Base-by-base conservation (phyloP, 2,797 vertebrate genomes). In the Trematomus bernacchii region DNA sequence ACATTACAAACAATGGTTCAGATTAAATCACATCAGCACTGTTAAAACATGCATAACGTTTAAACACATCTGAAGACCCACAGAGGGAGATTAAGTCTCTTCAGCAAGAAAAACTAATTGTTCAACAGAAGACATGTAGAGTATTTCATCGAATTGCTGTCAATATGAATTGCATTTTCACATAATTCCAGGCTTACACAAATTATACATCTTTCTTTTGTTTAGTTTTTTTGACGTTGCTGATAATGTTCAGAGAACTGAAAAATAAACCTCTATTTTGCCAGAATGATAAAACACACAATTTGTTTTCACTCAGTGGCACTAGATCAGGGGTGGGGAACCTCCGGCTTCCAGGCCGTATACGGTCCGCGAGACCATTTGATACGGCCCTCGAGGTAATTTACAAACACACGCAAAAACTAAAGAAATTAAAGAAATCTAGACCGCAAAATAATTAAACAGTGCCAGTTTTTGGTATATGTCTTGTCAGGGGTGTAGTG, bases 141-240 rank as follows among this genome's bases (percentile, higher is more conserved):
- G 19, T 59, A 50, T 27, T 18, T 73, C 76, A 73, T 73, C 52
- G 64, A 1, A 66, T 48, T 18, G 18, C 53, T 77, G 48, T 42
- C 37, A n/a, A 66, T 18, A 66, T 51, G 18, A 77, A 60, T 16
- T 43, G 10, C 9, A 61, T 74, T 65, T 83, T 61, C 14, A 57
- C 14, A 43, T 67, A 48, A 71, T 72, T 73, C 43, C 3, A 11
- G 23, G 33, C 19, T 63, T 52, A 30, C 11, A 13, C 18, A 66
- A 27, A 42, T 1, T 42, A 10, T 62, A 19, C 7, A 53, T 69
- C 11, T 43, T 57, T 61, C 21, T 46, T 18, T 64, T 66, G 62
- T 59, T 10, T 40, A 6, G n/a, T 13, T 10, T 37, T n/a, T 30
- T 30, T 52, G 10, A 64, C 71, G 48, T 27, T 27, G 40, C 21